Base-by-base conservation (phyloP, 2,888 invertebrate species). In the Saturnia japonica region DNA sequence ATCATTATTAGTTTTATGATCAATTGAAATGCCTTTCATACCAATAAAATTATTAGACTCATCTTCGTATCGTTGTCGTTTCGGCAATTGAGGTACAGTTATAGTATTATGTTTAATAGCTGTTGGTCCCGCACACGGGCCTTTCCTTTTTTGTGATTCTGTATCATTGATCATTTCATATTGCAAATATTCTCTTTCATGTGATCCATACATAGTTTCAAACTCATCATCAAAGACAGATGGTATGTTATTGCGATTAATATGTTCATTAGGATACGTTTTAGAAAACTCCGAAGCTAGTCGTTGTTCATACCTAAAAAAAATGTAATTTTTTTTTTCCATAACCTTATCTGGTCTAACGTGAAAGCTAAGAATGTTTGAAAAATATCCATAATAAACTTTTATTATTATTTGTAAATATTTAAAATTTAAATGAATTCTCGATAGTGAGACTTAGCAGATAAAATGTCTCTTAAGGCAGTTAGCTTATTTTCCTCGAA, bases 91-190 rank as follows among this genome's bases (percentile, higher is more conserved):
- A n/a, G 64, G 11, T 40, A n/a, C 11, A 40, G 64, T 1, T 34
- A 40, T 64, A 28, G 57, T 14, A 40, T 64, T 40, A 40, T 64
- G 25, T 57, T 57, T 57, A 57, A 57, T 64, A 64, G 9, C 8
- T 64, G 40, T 64, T 64, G 64, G 19, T 16, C 40, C 22, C n/a
- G 40, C n/a, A 40, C 40, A 40, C 7, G n/a, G 9, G 8, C 19
- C 40, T 64, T 64, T 64, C n/a, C 64, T 64, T 64, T 64, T 64
- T 64, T 64, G 64, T 40, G 40, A 40, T 64, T 40, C 40, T 40
- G 19, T 64, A 19, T 34, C 34, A 40, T 64, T 64, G 40, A n/a
- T n/a, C 64, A 64, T 64, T 19, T 40, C 40, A 40, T 64, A 19
- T 40, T 12, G 34, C 16, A 64, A 64, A 64, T 19, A 40, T 64